phyloP scores from a whole-genome alignment of 2,888 invertebrate species.

The Limnephilus rhombicus region DNA sequence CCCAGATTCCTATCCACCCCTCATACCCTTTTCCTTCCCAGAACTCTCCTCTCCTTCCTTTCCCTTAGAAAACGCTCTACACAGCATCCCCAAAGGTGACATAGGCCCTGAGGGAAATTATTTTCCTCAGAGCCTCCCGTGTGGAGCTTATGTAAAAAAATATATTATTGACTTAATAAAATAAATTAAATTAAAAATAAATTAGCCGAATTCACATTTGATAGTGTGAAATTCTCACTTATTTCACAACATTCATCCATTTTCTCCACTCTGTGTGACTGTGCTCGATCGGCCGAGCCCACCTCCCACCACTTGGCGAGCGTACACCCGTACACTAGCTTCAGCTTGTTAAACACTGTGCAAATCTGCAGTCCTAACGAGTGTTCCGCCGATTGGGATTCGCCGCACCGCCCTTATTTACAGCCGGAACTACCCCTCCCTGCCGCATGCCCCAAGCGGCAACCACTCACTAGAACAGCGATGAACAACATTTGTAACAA shows the following conservation, averaged over 20 bases:
- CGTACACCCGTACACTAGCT: not conserved
- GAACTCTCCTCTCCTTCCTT: no score
- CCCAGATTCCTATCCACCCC: no score
- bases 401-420: not conserved
- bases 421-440: constrained; percentile 3
- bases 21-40: no score
- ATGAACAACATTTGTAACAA: not conserved
- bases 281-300: not conserved
- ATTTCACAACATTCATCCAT: not conserved
- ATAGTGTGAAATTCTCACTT: not conserved
- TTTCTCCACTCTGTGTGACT: not conserved
- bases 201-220: not conserved
- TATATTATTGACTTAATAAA: no score
- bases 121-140: no score
- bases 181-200: no score
- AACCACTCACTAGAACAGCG: not conserved
- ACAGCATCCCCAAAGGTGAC: no score
- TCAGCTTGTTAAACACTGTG: constrained; percentile 5
- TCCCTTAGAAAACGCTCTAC: no score
- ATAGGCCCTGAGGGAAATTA: no score
- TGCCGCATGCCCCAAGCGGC: not conserved
- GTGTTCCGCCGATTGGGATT: constrained; percentile 12
- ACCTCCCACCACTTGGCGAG: not conserved
- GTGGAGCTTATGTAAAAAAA: no score
- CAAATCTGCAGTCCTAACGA: constrained; percentile 20